Percentiles rank a stretch among this genome's conserved stretches.
These are phyloP conservation scores for Drosophila malerkotliana DNA, from an alignment of 1,140 invertebrate species.

Conservation along the genomic window DNA sequence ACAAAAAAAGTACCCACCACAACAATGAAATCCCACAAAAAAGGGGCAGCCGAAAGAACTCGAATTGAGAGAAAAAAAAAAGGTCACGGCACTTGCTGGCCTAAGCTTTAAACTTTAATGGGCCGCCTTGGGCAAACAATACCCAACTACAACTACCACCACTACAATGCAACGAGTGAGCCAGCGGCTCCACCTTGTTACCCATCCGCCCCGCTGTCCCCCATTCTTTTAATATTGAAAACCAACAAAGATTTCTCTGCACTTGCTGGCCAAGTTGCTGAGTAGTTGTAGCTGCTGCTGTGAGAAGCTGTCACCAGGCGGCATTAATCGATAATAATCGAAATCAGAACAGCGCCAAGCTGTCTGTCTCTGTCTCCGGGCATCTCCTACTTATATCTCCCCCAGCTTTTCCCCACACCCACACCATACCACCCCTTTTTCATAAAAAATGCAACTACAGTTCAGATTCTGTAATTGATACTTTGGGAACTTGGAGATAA, in stretches of 20 bases:
- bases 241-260: constrained; percentile 62
- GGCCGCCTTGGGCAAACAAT: constrained; percentile 65
- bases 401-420: not conserved
- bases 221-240: constrained; percentile 22
- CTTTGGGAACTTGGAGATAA: not conserved
- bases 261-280: constrained; percentile 56
- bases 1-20: constrained; percentile 20
- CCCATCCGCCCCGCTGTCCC: not conserved
- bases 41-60: constrained; percentile 51
- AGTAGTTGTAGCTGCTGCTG: not conserved
- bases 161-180: constrained; percentile 23
- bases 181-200: constrained; percentile 31
- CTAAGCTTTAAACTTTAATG: constrained; percentile 59
- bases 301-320: constrained; percentile 19
- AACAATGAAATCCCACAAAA: constrained; percentile 30
- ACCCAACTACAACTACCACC: constrained; percentile 5
- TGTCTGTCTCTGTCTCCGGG: constrained; percentile 31
- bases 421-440: not conserved
- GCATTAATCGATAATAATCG: constrained; percentile 34
- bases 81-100: constrained; percentile 75
- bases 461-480: not conserved
- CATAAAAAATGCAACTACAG: constrained; percentile 16
- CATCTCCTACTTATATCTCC: not conserved
- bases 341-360: constrained; percentile 44
- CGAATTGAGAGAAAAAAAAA: constrained; percentile 75